Evolutionary conservation across 1,140 invertebrate genomes (phyloP), one percentile per base, ranked within the genome.

Genomic region (Parasteatoda tepidariorum): DNA sequence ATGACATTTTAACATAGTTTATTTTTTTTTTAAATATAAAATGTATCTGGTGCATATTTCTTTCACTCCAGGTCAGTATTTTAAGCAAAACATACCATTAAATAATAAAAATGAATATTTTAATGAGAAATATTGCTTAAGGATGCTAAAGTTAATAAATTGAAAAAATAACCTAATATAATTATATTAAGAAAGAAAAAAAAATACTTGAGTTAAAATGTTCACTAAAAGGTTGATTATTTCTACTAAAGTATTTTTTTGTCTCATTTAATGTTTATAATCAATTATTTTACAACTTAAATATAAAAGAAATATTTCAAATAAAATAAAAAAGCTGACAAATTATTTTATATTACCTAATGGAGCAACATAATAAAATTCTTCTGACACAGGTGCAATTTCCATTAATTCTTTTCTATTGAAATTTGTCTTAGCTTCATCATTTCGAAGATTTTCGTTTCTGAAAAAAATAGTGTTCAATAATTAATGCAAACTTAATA

Each of bases 331-430:
- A 48, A 48, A 48, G 1, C 1, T 48, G 24, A 59, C 7, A n/a
- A 59, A 2, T n/a, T n/a, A 9, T 66, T 31, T 66, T 31, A 18
- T 13, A 71, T 71, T 82, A 82, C 78, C 78, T 82, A 48, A 41
- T 31, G 78, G 78, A 15, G 66, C 78, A 31, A 82, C 78, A 71
- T 82, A 82, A 82, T 82, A 82, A 71, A 82, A 82, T 61, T 82
- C 78, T 62, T 82, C 78, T 41, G 66, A 41, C 3, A 33, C 30
- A 24, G 78, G 78, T 22, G 66, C 67, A 70, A 71, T 41, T 41
- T 70, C 15, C 78, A 82, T 82, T 31, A 82, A 62, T 62, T 82
- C 55, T 82, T 71, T 67, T 71, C 33, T 70, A 11, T 71, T 61
- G 31, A 38, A 66, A 30, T 70, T 71, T 26, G 61, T 31, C 26